Percentiles rank a stretch among this genome's conserved stretches.
phyloP scores from a whole-genome alignment of 2,797 vertebrate genomes.

The Buphagus erythrorhynchus region DNA sequence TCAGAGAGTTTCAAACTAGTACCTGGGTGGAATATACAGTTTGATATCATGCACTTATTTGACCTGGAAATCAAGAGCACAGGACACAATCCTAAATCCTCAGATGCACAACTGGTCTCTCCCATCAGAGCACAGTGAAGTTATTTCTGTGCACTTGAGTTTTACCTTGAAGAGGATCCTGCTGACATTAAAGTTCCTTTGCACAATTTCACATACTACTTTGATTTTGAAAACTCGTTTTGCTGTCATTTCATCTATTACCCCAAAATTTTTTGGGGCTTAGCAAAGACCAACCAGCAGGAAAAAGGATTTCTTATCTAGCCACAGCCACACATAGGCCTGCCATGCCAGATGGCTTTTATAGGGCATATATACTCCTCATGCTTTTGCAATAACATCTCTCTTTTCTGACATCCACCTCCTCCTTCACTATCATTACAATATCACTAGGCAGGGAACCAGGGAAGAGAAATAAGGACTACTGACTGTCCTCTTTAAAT shows the following conservation, averaged over 20 bases:
- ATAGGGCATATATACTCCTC: background rate
- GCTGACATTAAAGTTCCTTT: constrained; percentile 30
- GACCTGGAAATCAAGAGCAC: background rate
- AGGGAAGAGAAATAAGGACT: background rate
- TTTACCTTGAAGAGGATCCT: background rate
- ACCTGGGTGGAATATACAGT: background rate
- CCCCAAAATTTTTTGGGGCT: constrained; percentile 5
- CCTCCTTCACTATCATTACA: background rate
- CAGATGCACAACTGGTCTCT: background rate
- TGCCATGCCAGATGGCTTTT: background rate
- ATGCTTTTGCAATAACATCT: background rate
- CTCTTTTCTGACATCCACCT: background rate
- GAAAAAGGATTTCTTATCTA: constrained; percentile 31
- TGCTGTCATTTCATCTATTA: constrained; percentile 38
- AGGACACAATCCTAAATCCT: background rate
- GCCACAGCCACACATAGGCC: background rate
- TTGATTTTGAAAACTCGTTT: constrained; percentile 46
- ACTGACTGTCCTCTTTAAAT: background rate
- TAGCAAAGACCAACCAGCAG: constrained; percentile 10
- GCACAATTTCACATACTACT: constrained; percentile 20
- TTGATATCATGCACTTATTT: background rate
- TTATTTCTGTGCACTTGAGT: background rate
- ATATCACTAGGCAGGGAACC: background rate
- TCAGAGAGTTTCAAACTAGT: background rate
- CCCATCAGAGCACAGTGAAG: background rate